Conservation (phyloP, 2,888 invertebrate species). For the Scaptomyza polygonia region DNA sequence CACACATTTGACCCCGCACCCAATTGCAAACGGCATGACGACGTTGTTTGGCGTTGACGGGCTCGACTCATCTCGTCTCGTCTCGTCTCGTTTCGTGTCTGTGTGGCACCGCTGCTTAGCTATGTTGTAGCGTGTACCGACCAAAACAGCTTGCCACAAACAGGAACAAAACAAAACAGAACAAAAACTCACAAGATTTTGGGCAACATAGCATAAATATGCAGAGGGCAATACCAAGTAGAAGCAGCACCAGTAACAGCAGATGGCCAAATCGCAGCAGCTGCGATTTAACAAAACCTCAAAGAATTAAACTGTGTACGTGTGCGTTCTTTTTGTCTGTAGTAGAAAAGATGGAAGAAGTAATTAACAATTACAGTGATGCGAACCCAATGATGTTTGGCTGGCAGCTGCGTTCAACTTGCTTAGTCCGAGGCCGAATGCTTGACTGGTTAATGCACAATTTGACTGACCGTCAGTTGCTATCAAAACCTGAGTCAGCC, state of each 20-base stretch:
- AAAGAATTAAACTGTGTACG: slow-evolving; percentile 29
- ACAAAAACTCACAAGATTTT: slow-evolving; percentile 51
- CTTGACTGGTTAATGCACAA: slow-evolving; percentile 53
- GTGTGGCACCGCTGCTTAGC: slow-evolving; percentile 46
- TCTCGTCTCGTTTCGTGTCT: too few species aligned
- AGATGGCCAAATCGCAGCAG: slow-evolving; percentile 34
- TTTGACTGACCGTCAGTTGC: slow-evolving; percentile 71
- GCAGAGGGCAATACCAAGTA: slow-evolving; percentile 38
- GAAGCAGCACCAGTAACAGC: slow-evolving; percentile 49
- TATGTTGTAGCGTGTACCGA: slow-evolving; percentile 43
- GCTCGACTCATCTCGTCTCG: slow-evolving; percentile 19
- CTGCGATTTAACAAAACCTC: slow-evolving; percentile 1
- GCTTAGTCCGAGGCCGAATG: slow-evolving; percentile 35
- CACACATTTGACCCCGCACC: slow-evolving; percentile 14
- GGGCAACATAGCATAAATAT: slow-evolving; percentile 66
- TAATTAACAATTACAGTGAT: slow-evolving; percentile 79
- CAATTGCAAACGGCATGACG: slow-evolving; percentile 65
- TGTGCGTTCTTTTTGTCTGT: slow-evolving; percentile 49
- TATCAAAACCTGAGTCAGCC: slow-evolving; percentile 45
- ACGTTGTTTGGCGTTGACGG: slow-evolving; percentile 69
- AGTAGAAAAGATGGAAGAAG: slow-evolving; percentile 43
- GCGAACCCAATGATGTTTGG: slow-evolving; percentile 29
- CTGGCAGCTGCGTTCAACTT: slow-evolving; percentile 22
- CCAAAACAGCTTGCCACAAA: slow-evolving; percentile 65
- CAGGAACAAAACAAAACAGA: slow-evolving; percentile 33